A percentile compares a stretch with the other conserved stretches of the same genome.
Evolutionary conservation across 2,797 vertebrate genomes (phyloP).

Genomic region (Tauraco hartlaubi): DNA sequence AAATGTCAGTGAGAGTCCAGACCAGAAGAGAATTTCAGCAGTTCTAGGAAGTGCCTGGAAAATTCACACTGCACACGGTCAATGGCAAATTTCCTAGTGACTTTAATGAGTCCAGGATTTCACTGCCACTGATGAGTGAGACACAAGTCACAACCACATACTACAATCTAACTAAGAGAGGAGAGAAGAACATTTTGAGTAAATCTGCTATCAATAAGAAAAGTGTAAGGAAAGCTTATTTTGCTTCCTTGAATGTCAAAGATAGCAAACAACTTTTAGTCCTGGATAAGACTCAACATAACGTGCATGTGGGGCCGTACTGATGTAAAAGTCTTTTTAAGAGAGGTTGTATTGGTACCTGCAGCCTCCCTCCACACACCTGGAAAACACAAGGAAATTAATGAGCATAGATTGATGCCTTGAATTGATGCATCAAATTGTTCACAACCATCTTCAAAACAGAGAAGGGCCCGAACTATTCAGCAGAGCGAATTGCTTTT

Average conservation of each 20-base stretch:
- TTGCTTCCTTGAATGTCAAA: neutral
- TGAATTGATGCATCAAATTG: neutral
- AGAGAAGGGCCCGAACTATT: neutral
- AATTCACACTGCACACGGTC: neutral
- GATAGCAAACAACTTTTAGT: neutral
- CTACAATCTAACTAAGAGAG: neutral
- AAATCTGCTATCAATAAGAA: neutral
- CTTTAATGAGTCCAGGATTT: neutral
- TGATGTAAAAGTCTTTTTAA: neutral
- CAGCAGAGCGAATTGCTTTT: neutral
- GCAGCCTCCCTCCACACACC: neutral
- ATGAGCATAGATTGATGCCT: neutral
- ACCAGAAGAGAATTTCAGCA: conserved; percentile 14
- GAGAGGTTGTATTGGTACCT: neutral
- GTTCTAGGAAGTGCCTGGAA: neutral
- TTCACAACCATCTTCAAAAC: neutral
- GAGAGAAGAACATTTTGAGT: neutral
- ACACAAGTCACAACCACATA: neutral
- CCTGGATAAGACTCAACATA: neutral
- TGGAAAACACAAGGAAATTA: neutral
- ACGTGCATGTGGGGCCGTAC: neutral
- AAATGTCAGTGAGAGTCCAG: neutral
- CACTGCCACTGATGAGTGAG: neutral
- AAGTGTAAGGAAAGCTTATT: neutral
- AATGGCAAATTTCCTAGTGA: neutral